Conservation (phyloP, 2,888 invertebrate genomes). For the Xylocampa areola region DNA sequence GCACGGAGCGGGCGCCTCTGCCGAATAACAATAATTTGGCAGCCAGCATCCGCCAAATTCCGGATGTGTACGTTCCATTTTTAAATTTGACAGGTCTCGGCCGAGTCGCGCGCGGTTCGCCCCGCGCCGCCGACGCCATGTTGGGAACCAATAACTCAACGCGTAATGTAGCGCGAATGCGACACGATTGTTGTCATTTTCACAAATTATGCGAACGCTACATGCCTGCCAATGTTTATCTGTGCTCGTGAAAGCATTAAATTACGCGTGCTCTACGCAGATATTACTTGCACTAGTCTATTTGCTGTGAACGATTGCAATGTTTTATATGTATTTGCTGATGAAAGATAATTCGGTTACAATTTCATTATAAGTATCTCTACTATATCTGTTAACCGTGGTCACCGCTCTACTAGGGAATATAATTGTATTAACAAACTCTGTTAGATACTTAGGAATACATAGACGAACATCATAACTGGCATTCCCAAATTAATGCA, state of each 20-base stretch:
- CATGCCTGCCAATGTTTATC: slow-evolving; percentile 85
- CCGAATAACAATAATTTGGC: slow-evolving; percentile 89
- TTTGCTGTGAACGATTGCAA: slow-evolving; percentile 52
- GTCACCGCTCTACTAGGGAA: too few relatives aligned
- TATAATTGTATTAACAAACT: too few relatives aligned
- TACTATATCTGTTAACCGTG: too few relatives aligned
- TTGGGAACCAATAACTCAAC: slow-evolving; percentile 78
- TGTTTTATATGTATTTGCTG: slow-evolving; percentile 41
- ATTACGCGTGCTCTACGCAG: slow-evolving; percentile 76
- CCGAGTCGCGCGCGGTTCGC: slow-evolving; percentile 61
- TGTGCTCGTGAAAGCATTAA: slow-evolving; percentile 83
- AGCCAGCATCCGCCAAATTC: slow-evolving; percentile 84
- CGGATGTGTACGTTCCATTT: slow-evolving; percentile 87
- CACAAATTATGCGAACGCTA: slow-evolving; percentile 85
- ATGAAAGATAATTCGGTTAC: slow-evolving; percentile 41
- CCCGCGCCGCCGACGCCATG: slow-evolving; percentile 53
- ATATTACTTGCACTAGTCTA: slow-evolving; percentile 72
- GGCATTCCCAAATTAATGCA: too few relatives aligned
- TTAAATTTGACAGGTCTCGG: slow-evolving; percentile 88
- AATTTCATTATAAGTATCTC: slow-evolving; percentile 39
- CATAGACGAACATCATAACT: too few relatives aligned
- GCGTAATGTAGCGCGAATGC: slow-evolving; percentile 84
- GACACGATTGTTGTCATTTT: slow-evolving; percentile 87
- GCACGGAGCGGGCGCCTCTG: slow-evolving; percentile 71
- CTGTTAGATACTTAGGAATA: too few relatives aligned